Base-by-base conservation (phyloP, 2,113 vertebrate species). In the Sebastes fasciatus region DNA sequence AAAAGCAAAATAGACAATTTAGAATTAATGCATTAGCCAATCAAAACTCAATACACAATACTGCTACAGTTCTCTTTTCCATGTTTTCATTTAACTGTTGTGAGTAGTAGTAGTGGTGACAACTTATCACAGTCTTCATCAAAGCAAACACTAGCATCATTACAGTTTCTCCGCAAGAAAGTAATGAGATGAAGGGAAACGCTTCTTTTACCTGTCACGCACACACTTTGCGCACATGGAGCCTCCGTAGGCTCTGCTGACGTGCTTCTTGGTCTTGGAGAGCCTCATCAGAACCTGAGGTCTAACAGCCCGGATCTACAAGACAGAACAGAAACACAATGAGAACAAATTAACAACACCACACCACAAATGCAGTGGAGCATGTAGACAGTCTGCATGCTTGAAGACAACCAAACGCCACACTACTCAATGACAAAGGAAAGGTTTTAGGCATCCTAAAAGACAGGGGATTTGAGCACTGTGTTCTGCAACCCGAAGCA, bases 221-320 rank as follows among this genome's bases (percentile, higher is more conserved):
- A 99, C 98, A 93, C 96, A 98, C 88, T 99, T 99, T 46, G 98
- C 98, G 61, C 98, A 99, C 98, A 99, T 99, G 90, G 98, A 99
- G 10, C 98, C 98, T 49, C 98, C 98, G 4, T 99, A 99, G 45
- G 98, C 98, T 88, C 98, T 96, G 96, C 97, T 99, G 69, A 99
- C 98, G 0, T 99, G 98, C 87, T 99, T 99, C 93, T 99, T 99
- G 0, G 98, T 99, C 91, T 99, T 99, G 10, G 98, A 99, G 85
- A 99, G 95, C 88, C 98, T 97, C 98, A 97, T 99, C 17, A 99
- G 97, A 79, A 99, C 98, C 94, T 98, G 98, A 76, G 98, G 98
- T 84, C 98, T 96, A 81, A 99, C 98, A 65, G 98, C 98, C 43
- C 97, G 96, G 43, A 99, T 96, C 98, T 99, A 72, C 2, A 74